Percentiles rank a stretch among this genome's conserved stretches.
These are phyloP conservation scores for Catocala sponsa DNA, from an alignment of 2,888 invertebrate genomes.

Conservation along the genomic window DNA sequence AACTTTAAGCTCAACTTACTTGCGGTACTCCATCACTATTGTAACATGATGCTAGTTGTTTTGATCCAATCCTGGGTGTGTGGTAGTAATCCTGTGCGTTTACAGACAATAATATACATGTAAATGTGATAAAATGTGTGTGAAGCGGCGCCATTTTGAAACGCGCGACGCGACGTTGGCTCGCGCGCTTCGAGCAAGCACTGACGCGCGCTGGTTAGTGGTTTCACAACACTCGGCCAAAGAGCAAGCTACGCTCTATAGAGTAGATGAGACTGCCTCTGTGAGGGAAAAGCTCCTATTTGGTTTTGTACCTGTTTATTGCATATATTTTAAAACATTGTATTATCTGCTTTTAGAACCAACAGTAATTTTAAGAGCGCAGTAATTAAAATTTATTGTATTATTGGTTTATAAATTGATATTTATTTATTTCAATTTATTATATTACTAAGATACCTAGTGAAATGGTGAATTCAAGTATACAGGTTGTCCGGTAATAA, in stretches of 20 bases:
- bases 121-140: constrained; percentile 67
- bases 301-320: background rate
- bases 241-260: constrained; percentile 55
- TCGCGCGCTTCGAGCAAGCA: constrained; percentile 77
- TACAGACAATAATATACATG: constrained; percentile 59
- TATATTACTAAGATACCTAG: too few relatives aligned
- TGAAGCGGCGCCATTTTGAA: constrained; percentile 78
- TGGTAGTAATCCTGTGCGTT: constrained; percentile 74
- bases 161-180: constrained; percentile 70
- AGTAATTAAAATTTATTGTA: too few relatives aligned
- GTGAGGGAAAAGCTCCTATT: constrained; percentile 26
- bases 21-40: constrained; percentile 76
- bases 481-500: too few relatives aligned
- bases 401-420: too few relatives aligned
- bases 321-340: too few relatives aligned
- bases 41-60: constrained; percentile 79
- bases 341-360: too few relatives aligned
- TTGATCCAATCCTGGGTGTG: constrained; percentile 73
- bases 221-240: constrained; percentile 81
- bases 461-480: too few relatives aligned
- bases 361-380: too few relatives aligned
- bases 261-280: constrained; percentile 33
- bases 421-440: too few relatives aligned
- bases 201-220: constrained; percentile 73
- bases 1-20: constrained; percentile 71